Percentiles rank a stretch among this genome's conserved stretches.
phyloP scores from a whole-genome alignment of 2,113 vertebrate species.

The human region DNA sequence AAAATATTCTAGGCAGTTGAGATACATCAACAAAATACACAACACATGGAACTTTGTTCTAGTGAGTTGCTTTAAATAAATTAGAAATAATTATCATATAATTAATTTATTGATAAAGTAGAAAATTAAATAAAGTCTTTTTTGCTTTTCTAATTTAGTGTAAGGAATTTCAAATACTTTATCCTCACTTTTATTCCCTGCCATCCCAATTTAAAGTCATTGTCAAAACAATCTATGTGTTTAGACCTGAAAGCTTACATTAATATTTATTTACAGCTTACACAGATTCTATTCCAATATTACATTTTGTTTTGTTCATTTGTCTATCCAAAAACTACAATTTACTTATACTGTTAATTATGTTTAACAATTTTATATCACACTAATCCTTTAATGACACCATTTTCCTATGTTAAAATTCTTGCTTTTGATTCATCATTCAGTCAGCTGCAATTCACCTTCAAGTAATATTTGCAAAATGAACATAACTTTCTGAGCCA shows the following conservation, averaged over 20 bases:
- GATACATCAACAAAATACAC: neutral
- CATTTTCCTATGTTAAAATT: neutral
- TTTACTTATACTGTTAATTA: neutral
- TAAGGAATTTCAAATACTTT: neutral
- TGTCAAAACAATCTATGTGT: neutral
- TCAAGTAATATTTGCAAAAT: neutral
- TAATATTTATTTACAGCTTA: constrained; percentile 8
- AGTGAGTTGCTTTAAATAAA: neutral
- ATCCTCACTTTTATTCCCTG: neutral
- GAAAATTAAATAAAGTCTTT: neutral
- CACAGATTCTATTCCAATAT: neutral
- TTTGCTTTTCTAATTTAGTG: neutral
- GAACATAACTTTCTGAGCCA: neutral
- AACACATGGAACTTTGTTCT: neutral
- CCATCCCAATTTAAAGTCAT: neutral
- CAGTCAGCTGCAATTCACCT: neutral
- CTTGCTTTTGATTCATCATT: neutral
- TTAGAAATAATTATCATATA: neutral
- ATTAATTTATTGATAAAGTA: neutral
- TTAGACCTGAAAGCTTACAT: neutral
- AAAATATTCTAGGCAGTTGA: neutral
- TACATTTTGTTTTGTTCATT: neutral
- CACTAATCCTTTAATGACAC: neutral
- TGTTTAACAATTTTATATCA: neutral
- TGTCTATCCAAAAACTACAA: neutral